Percentiles rank a stretch among this genome's conserved stretches.
Conservation (phyloP, 1,140 invertebrate genomes). For the Drosophila littoralis region DNA sequence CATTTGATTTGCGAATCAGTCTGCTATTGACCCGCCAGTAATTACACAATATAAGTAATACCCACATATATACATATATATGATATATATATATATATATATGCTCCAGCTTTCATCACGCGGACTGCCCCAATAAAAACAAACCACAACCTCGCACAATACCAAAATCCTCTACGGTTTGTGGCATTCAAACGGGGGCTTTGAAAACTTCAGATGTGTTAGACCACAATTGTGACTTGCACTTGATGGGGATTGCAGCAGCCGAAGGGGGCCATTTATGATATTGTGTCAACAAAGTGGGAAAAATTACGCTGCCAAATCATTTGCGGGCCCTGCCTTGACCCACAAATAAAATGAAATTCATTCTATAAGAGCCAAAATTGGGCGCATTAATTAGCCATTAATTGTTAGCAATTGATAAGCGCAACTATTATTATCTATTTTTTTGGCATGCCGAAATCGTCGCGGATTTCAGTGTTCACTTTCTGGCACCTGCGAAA, state of each 20-base stretch:
- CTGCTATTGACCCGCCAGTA: constrained; percentile 52
- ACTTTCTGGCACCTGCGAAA: constrained; percentile 19
- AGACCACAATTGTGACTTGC: constrained; percentile 43
- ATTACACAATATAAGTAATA: constrained; percentile 52
- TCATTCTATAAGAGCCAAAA: constrained; percentile 34
- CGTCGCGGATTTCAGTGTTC: constrained; percentile 5
- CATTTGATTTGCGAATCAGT: constrained; percentile 63
- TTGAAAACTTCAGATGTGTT: constrained; percentile 8
- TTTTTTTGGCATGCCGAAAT: background rate
- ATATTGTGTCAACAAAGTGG: constrained; percentile 30
- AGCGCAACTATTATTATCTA: constrained; percentile 10
- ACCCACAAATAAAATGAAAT: constrained; percentile 25
- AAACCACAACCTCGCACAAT: constrained; percentile 36
- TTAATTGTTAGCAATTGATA: constrained; percentile 43
- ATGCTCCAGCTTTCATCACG: constrained; percentile 37
- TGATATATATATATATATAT: background rate
- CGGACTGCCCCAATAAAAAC: constrained; percentile 42
- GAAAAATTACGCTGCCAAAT: constrained; percentile 13
- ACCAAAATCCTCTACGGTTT: constrained; percentile 22
- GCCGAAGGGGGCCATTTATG: background rate
- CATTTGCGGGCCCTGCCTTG: constrained; percentile 31
- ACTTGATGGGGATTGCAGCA: constrained; percentile 10
- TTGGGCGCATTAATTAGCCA: constrained; percentile 37
- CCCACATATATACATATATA: background rate
- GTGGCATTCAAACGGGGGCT: constrained; percentile 37